Evolutionary conservation across 2,888 invertebrate species (phyloP), one percentile per base, ranked within the genome.

Genomic region (Melolontha melolontha): DNA sequence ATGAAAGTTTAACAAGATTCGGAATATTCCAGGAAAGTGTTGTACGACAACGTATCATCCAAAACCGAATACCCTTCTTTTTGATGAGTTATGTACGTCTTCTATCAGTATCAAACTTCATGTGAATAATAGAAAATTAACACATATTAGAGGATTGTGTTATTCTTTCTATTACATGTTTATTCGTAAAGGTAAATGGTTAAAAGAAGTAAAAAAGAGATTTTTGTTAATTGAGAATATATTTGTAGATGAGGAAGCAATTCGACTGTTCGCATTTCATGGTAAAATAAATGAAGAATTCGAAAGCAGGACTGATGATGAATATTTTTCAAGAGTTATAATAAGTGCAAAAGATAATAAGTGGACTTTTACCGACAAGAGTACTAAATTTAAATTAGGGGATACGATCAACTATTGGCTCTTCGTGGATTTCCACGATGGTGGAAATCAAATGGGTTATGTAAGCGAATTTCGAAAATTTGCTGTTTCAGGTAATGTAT

Each of bases 401-500:
- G 93, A 93, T 77, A 86, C 85, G 5, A 82, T 93, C 16, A 90
- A 92, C 79, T 92, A 90, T 79, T 93, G 93, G 92, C 87, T 91
- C 0, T 91, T 90, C 75, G 91, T 91, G 0, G 87, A 91, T 72
- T 89, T 90, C 75, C 85, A 90, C 71, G 90, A 91, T 0, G 83
- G 82, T 12, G 69, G 75, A 69, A 75, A 76, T 17, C 79, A 22
- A 72, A 79, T 91, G 34, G 92, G 92, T 0, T 92, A 92, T 77
- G 85, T 89, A 34, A 87, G 89, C 72, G 86, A 90, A 68, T 85
- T 89, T 76, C 88, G 88, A 54, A 83, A 84, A 69, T 87, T 87
- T 83, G 84, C 81, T 16, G 88, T 89, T 0, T 84, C 84, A 69
- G 85, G 89, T 88, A 75, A 76, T 6, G 27, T n/a, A 42, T 1